phyloP scores from a whole-genome alignment of 2,797 vertebrate genomes.

The Synanceia verrucosa region DNA sequence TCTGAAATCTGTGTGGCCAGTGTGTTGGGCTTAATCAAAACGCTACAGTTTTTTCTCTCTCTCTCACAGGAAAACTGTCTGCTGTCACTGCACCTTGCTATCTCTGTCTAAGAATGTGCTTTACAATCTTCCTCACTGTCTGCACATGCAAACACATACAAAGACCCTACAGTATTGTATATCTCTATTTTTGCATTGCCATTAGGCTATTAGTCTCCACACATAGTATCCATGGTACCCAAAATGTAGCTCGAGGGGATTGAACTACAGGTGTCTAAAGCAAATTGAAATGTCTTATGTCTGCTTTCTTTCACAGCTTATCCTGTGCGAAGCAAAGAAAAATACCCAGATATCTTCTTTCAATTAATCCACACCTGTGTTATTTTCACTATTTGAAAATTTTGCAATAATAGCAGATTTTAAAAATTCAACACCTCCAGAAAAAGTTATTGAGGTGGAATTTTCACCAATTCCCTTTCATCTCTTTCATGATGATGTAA shows the following conservation, averaged over 20 bases:
- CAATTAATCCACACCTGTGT: background rate
- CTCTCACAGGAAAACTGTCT: conserved; percentile 59
- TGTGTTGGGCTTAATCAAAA: conserved; percentile 60
- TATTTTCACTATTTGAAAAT: conserved; percentile 4
- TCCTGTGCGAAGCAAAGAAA: background rate
- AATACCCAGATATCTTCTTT: background rate
- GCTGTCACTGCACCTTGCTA: conserved; percentile 38
- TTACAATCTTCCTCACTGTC: conserved; percentile 32
- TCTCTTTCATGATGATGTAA: conserved; percentile 11
- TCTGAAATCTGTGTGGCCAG: conserved; percentile 34
- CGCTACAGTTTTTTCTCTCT: conserved; percentile 45
- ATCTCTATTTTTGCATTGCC: conserved; percentile 39
- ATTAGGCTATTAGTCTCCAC: conserved; percentile 51
- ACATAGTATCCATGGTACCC: conserved; percentile 40
- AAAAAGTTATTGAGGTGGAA: conserved; percentile 7
- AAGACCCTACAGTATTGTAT: background rate
- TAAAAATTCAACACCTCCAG: conserved; percentile 1
- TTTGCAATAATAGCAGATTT: background rate
- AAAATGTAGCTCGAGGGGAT: conserved; percentile 29
- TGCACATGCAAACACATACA: conserved; percentile 8
- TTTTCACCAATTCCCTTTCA: conserved; percentile 16
- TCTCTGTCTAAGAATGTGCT: conserved; percentile 48
- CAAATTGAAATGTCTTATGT: conserved; percentile 39
- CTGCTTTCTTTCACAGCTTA: conserved; percentile 24
- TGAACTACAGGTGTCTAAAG: conserved; percentile 57